Conservation (phyloP, 1,140 invertebrate species). For the Nasonia giraulti region DNA sequence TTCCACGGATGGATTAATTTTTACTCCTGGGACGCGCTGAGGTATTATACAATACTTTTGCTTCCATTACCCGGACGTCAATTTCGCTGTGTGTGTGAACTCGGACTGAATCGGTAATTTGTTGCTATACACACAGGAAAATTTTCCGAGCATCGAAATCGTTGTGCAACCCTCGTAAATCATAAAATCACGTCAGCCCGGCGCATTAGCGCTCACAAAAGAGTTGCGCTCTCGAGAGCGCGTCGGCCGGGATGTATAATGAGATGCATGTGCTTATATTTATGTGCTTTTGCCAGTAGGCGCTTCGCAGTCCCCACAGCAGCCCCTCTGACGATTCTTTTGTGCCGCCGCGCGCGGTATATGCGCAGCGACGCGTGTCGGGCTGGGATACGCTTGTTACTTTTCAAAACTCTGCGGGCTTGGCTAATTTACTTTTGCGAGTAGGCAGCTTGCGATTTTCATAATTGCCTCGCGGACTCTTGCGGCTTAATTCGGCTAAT, state of each 20-base stretch:
- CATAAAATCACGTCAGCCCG: background rate
- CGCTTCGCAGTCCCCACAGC: background rate
- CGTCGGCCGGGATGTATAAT: conserved; percentile 2
- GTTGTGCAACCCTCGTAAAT: background rate
- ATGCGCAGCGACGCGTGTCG: conserved; percentile 1
- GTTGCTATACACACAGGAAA: background rate
- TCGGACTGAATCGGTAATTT: background rate
- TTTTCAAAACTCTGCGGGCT: background rate
- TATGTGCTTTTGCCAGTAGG: conserved; percentile 5
- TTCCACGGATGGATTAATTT: conserved; percentile 42
- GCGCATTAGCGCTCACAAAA: conserved; percentile 12
- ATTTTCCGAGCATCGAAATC: background rate
- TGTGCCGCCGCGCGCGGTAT: background rate
- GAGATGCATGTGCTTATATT: conserved; percentile 27
- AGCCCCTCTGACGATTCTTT: conserved; percentile 4
- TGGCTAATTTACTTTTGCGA: background rate
- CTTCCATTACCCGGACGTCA: background rate
- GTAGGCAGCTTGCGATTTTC: background rate
- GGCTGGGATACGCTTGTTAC: conserved; percentile 25
- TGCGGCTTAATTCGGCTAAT: background rate
- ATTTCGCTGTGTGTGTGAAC: background rate
- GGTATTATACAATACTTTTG: background rate
- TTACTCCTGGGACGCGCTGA: conserved; percentile 20
- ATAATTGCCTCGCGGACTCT: background rate
- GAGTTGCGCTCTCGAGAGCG: background rate